Evolutionary conservation across 2,113 vertebrate species (phyloP), one percentile per base, ranked within the genome.

Genomic region (Etia nguti): DNA sequence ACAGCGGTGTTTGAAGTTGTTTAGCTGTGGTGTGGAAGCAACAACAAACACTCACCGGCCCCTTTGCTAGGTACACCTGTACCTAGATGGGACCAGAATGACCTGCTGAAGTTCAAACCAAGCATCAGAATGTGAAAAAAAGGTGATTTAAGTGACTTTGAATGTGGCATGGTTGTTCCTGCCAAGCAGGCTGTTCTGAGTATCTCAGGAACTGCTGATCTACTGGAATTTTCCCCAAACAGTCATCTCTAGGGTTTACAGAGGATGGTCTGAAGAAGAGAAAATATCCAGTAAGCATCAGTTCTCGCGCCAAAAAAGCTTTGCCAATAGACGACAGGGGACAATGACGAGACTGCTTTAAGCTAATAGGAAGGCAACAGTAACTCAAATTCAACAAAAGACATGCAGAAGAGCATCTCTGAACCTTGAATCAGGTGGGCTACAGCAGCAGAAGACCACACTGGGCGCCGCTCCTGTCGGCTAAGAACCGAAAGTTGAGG

Each of bases 381-480:
- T 65, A 65, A n/a, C 0, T 41, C 34, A 68, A 68, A 41, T 68
- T 41, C 36, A 68, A 41, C 62, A 13, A 68, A 41, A 68, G 62
- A 11, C 13, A 68, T 41, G 36, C 62, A 41, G 62, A 68, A 68
- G 62, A 68, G 0, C 62, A 68, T 22, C 34, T 68, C 62, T 13
- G 62, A 22, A 41, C 34, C 20, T 68, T 68, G 11, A 41, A 68
- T 15, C 34, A 41, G 62, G 41, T 41, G 1, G 2, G 62, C 34
- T 68, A 9, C 11, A 41, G 34, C 34, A 68, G 62, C 34, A 68
- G 36, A 0, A 68, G 3, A 41, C 62, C 34, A 5, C 62, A 68
- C 62, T 15, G 0, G 11, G 62, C 41, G 7, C 62, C 0, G 1
- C 34, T 65, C 12, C 60, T 65, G 0, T 2, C 34, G 22, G 20